Base-by-base conservation (phyloP, 1,140 invertebrate species). In the Notospermus geniculatus region DNA sequence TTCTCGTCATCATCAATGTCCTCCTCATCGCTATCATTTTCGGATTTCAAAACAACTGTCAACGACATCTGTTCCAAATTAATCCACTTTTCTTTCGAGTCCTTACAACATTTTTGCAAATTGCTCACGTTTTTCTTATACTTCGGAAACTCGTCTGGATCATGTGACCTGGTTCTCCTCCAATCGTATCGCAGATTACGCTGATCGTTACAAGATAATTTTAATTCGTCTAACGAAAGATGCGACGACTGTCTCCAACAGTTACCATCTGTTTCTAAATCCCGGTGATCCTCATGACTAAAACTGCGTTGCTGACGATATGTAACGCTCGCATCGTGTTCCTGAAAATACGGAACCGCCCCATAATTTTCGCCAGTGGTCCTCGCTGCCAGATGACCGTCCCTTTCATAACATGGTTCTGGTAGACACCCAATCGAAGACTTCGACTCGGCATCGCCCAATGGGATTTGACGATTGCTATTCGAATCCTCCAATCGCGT, bases 81-180 rank as follows among this genome's bases (percentile, higher is more conserved):
- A n/a, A 50, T 50, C 46, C 46, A 50, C 25, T 50, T 50, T n/a
- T 50, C 46, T n/a, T 50, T 50, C 46, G n/a, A 9, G 19, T 19
- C n/a, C 9, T 27, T 27, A 27, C 46, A 5, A 27, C 9, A 23
- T 50, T 50, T 50, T 27, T 50, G 46, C n/a, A 50, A 23, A 85
- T 89, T 76, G 19, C 70, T 68, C 13, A 60, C 57, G 39, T 75
- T 67, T 60, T 75, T 76, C 50, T 67, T 64, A 17, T 62, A 65
- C 52, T 75, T 78, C 9, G 69, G 41, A 39, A 71, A 68, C 25
- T 65, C 63, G 25, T 75, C 70, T 60, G 67, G 73, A 60, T 77
- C 76, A 57, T 76, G 71, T 19, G 76, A 78, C 25, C 67, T 64
- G 15, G 74, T 74, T 32, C 76, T 56, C 45, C 67, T 59, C 67